Percentiles rank a stretch among this genome's conserved stretches.
Evolutionary conservation across 92 coral and sea anemone species (phyloP).

Genomic region (Zoanthus gigantus): DNA sequence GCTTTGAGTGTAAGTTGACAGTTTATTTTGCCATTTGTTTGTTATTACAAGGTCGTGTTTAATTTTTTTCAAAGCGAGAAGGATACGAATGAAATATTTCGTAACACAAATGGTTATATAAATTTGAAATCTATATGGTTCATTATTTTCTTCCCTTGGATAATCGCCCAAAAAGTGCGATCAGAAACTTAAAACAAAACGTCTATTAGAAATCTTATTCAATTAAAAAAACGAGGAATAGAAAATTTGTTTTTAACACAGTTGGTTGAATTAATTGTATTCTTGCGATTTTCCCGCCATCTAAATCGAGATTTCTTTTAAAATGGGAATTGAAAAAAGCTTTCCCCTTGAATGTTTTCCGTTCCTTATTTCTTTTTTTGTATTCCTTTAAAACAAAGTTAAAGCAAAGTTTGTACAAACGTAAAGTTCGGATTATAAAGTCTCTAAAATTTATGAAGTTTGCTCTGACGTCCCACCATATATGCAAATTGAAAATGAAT

Average conservation of each 20-base stretch:
- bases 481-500: conserved; percentile 45
- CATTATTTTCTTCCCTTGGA: neutral
- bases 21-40: conserved; percentile 16
- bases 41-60: conserved; percentile 40
- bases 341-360: neutral
- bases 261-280: conserved; percentile 22
- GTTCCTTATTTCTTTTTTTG: neutral
- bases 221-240: neutral
- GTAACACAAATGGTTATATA: neutral
- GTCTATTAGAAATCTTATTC: neutral
- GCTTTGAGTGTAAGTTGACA: conserved; percentile 86
- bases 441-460: neutral
- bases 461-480: conserved; percentile 1
- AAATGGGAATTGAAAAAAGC: neutral
- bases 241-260: conserved; percentile 14
- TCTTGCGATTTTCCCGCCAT: conserved; percentile 30
- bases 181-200: neutral
- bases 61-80: neutral
- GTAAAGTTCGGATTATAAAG: neutral
- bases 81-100: conserved; percentile 4
- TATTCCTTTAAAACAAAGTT: neutral
- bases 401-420: neutral
- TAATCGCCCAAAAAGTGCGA: neutral
- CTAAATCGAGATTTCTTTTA: neutral
- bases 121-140: neutral